A percentile compares a stretch with the other conserved stretches of the same genome.
phyloP scores from a whole-genome alignment of 2,113 vertebrate genomes.

The Erythrolamprus reginae region DNA sequence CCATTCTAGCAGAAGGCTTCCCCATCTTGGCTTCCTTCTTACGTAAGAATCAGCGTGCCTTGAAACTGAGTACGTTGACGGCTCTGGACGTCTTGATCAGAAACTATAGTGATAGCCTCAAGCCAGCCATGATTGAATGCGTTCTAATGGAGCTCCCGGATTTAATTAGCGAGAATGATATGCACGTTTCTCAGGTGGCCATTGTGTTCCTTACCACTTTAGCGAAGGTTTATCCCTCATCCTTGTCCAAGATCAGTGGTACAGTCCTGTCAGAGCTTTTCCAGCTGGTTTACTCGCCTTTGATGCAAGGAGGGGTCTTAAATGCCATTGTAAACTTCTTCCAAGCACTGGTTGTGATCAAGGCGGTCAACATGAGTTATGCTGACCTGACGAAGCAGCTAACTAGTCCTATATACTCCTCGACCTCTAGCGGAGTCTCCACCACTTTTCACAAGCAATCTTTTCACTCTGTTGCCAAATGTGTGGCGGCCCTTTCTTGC shows the following conservation, averaged over 20 bases:
- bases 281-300: conserved; percentile 79
- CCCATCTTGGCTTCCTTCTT: conserved; percentile 85
- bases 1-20: conserved; percentile 78
- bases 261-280: conserved; percentile 75
- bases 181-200: conserved; percentile 90
- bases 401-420: conserved; percentile 69
- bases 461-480: conserved; percentile 79
- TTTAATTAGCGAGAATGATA: conserved; percentile 84
- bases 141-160: conserved; percentile 80
- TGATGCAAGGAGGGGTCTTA: conserved; percentile 83
- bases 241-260: conserved; percentile 75
- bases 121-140: conserved; percentile 70
- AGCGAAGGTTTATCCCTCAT: conserved; percentile 75
- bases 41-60: conserved; percentile 85
- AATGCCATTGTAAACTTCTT: conserved; percentile 77
- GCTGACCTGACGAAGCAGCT: conserved; percentile 77
- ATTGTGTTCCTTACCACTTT: conserved; percentile 78
- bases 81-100: conserved; percentile 80
- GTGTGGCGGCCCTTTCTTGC: conserved; percentile 78
- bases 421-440: neutral
- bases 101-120: conserved; percentile 79
- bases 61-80: conserved; percentile 80
- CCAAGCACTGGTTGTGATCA: conserved; percentile 75
- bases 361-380: conserved; percentile 67
- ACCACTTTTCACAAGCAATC: conserved; percentile 77